Evolutionary conservation across 1,140 invertebrate species (phyloP), one percentile per base, ranked within the genome.

Genomic region (Hyles vespertilio): DNA sequence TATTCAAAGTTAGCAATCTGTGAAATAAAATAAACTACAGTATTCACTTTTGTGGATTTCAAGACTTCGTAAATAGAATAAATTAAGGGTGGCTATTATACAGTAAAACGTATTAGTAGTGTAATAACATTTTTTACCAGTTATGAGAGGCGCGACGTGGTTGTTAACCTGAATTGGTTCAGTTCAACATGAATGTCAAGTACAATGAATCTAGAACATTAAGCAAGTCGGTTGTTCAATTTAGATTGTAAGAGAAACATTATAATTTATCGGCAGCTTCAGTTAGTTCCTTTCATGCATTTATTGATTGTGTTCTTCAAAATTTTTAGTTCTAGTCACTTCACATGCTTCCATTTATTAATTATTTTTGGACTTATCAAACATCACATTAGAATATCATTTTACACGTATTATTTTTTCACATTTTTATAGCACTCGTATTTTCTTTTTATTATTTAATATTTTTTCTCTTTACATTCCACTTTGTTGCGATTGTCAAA

Each of bases 271-370:
- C 34, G 56, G 50, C 62, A 55, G 56, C 62, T 69, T 61, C 34
- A 40, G 52, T 69, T 64, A 73, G 75, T 78, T 83, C 70, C 77
- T 73, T 73, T 63, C 36, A 50, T 72, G 79, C 79, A 81, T 83
- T 85, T 80, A 59, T 50, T 32, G 5, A 61, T 63, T 69, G 63
- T 72, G 64, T 69, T 70, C 56, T 69, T 67, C 46, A 50, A 62
- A 70, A 69, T 67, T 61, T 67, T 71, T 82, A 79, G 72, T 72
- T 84, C 81, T 84, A 84, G 80, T 84, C 81, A 83, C 61, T 64
- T 61, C 61, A 63, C 65, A 65, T 62, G 67, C 81, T 83, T 84
- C 79, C 77, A 75, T 58, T 59, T 69, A 59, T 55, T 64, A 55
- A 52, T 32, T 40, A 40, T 61, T 51, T 51, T 65, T 59, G 55